Percentiles rank a stretch among this genome's conserved stretches.
Conservation (phyloP, 2,113 vertebrate species). For the Chaetodon auriga region DNA sequence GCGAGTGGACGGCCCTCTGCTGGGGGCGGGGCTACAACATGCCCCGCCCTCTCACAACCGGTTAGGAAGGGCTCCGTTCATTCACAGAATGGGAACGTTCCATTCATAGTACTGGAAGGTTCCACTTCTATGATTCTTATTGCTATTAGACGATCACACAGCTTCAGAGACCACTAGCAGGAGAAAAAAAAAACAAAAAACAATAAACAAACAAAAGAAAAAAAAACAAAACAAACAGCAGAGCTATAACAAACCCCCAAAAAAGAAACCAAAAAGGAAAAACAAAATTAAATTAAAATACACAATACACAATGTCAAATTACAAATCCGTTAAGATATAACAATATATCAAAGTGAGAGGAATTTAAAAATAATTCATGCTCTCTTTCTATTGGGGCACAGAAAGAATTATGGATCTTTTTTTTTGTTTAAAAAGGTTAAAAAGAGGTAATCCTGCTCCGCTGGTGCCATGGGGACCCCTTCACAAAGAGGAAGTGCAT, state of each 20-base stretch:
- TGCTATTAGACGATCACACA: slow-evolving; percentile 91
- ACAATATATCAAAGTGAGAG: slow-evolving; percentile 86
- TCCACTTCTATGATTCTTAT: slow-evolving; percentile 83
- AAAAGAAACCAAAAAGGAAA: slow-evolving; percentile 34
- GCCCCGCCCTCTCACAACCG: slow-evolving; percentile 77
- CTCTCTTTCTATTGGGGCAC: slow-evolving; percentile 80
- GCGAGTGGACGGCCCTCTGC: slow-evolving; percentile 82
- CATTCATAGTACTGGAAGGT: slow-evolving; percentile 32
- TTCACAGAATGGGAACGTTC: slow-evolving; percentile 55
- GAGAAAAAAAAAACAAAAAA: slow-evolving; percentile 21
- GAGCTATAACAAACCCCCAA: slow-evolving; percentile 79
- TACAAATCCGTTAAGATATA: slow-evolving; percentile 83
- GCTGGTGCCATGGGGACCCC: slow-evolving; percentile 65
- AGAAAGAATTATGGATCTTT: slow-evolving; percentile 73
- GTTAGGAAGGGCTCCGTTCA: slow-evolving; percentile 86
- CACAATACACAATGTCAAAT: slow-evolving; percentile 85
- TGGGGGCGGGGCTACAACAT: slow-evolving; percentile 77
- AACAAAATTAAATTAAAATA: slow-evolving; percentile 77
- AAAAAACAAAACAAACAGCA: slow-evolving; percentile 53
- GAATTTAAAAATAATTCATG: slow-evolving; percentile 83
- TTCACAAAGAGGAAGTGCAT: slow-evolving; percentile 75
- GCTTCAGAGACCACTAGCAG: slow-evolving; percentile 85
- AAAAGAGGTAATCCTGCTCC: slow-evolving; percentile 83
- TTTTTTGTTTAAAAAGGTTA: slow-evolving; percentile 75
- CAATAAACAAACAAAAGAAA: not conserved